Evolutionary conservation across 2,113 vertebrate species (phyloP), one percentile per base, ranked within the genome.

Genomic region (Heliornis fulica): DNA sequence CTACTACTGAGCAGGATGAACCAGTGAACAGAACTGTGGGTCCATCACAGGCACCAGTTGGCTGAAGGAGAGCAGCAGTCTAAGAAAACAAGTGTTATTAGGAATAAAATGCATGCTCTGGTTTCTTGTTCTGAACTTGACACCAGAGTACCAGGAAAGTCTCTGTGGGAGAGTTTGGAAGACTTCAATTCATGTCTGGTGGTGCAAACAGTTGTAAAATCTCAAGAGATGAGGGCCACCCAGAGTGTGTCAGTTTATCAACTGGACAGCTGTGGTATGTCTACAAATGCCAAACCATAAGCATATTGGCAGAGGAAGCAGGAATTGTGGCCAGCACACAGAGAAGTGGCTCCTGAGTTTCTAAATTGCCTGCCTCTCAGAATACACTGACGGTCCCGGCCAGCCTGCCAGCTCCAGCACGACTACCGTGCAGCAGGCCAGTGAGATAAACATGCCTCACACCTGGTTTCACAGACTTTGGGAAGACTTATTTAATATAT

Each of bases 281-380:
- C 95, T 96, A 36, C 89, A 96, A 82, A 97, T 97, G 97, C 97
- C 97, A 97, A 96, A 97, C 97, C 96, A 97, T 97, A 97, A 96
- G 96, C 87, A 71, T 80, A 78, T 93, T 97, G 97, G 97, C 97
- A 94, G 80, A 59, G 84, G 81, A 96, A 97, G 83, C 54, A 90
- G 75, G 78, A 92, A 87, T 34, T 86, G 69, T 93, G 95, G 96
- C 96, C 96, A 97, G 95, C 94, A 94, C 53, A 15, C 93, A 91
- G 90, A 93, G 89, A 97, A 97, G 91, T 96, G 96, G 89, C 96
- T 97, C 92, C 96, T 91, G 93, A 96, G 84, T 97, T 96, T 96
- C 93, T 94, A 89, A 94, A 88, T 87, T 89, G 96, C 93, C 96
- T 96, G 94, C 88, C 92, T 93, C 65, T 96, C 80, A 15, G 60